phyloP scores from a whole-genome alignment of 2,888 invertebrate species.

The Meloe dianella region DNA sequence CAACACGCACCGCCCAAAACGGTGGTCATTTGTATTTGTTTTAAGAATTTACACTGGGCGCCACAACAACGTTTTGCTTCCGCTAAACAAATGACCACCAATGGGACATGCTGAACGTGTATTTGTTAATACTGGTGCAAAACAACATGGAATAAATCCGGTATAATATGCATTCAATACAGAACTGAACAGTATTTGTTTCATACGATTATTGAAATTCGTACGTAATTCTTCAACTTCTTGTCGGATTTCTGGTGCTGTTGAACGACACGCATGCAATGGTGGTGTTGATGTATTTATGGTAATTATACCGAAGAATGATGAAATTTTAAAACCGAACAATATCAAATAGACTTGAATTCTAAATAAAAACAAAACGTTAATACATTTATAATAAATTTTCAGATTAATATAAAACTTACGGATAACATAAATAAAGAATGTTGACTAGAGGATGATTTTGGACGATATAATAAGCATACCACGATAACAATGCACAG shows the following conservation, averaged over 20 bases:
- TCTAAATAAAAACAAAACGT: too few relatives aligned
- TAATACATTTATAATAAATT: too few relatives aligned
- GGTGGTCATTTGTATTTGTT: neutral
- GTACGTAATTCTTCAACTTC: slow-evolving; percentile 85
- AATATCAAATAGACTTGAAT: slow-evolving; percentile 79
- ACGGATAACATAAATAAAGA: slow-evolving; percentile 90
- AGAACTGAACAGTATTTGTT: slow-evolving; percentile 81
- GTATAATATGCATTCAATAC: slow-evolving; percentile 87
- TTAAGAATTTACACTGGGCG: too few relatives aligned
- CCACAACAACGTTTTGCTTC: too few relatives aligned
- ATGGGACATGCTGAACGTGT: too few relatives aligned
- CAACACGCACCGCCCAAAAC: too few relatives aligned
- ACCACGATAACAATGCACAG: slow-evolving; percentile 68
- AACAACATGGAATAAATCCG: slow-evolving; percentile 87
- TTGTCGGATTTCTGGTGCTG: slow-evolving; percentile 73
- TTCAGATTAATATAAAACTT: too few relatives aligned
- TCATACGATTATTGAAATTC: slow-evolving; percentile 89
- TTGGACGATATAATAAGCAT: slow-evolving; percentile 74
- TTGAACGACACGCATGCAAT: slow-evolving; percentile 78
- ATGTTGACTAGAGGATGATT: slow-evolving; percentile 80
- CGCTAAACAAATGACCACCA: neutral
- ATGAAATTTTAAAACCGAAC: slow-evolving; percentile 79
- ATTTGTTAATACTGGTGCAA: slow-evolving; percentile 73
- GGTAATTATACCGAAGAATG: slow-evolving; percentile 73
- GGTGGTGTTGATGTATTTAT: slow-evolving; percentile 61